phyloP scores from a whole-genome alignment of 2,888 invertebrate genomes.

The Agapostemon virescens region DNA sequence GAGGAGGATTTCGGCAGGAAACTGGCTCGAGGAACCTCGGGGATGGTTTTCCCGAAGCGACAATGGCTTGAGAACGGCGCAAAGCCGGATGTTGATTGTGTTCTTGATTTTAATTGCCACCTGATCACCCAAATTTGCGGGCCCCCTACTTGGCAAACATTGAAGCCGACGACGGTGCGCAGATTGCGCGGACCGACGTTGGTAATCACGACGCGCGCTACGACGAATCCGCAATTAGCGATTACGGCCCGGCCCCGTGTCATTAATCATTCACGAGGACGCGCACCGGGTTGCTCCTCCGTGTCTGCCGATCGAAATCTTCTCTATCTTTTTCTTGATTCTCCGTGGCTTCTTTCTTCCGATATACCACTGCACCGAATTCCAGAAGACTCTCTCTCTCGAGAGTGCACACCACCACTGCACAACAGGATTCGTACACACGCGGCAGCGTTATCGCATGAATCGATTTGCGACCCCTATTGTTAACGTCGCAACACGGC shows the following conservation, averaged over 20 bases:
- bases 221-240: conserved; percentile 29
- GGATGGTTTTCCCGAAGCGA: conserved; percentile 12
- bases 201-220: background rate
- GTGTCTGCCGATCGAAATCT: background rate
- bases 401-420: background rate
- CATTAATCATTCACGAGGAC: conserved; percentile 15
- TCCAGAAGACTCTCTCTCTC: background rate
- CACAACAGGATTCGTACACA: background rate
- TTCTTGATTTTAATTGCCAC: conserved; percentile 19
- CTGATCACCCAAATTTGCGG: background rate
- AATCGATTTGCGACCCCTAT: conserved; percentile 9
- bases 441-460: background rate
- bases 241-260: conserved; percentile 20
- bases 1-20: too few relatives aligned
- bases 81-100: conserved; percentile 2
- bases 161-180: background rate
- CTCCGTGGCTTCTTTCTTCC: background rate
- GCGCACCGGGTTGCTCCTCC: background rate
- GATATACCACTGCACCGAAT: conserved; percentile 1
- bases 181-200: conserved; percentile 14
- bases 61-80: conserved; percentile 17
- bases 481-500: background rate
- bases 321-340: background rate
- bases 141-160: conserved; percentile 17
- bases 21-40: background rate